These are phyloP conservation scores for Scaptomyza parva DNA, from an alignment of 2,888 invertebrate species.

Conservation along the genomic window DNA sequence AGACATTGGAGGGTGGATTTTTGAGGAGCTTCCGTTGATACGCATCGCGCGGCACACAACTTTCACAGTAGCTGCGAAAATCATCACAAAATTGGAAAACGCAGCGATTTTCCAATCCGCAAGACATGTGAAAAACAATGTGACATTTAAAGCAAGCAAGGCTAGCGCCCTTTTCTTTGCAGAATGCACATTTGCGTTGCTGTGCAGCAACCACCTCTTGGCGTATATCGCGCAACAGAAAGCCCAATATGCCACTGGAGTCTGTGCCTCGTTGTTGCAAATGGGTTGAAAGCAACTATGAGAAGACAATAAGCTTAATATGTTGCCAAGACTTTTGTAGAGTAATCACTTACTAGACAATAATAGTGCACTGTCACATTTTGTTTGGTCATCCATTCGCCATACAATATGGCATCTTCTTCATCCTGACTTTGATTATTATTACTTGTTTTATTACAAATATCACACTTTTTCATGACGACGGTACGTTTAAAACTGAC, in stretches of 20 bases:
- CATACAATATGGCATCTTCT: conserved; percentile 61
- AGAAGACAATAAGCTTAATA: conserved; percentile 52
- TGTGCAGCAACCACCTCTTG: conserved; percentile 87
- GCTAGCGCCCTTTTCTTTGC: conserved; percentile 62
- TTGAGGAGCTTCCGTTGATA: conserved; percentile 32
- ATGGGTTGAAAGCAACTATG: conserved; percentile 89
- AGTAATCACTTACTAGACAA: conserved; percentile 72
- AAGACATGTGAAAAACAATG: conserved; percentile 72
- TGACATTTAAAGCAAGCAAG: conserved; percentile 73
- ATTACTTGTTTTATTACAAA: conserved; percentile 30
- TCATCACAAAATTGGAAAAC: conserved; percentile 63
- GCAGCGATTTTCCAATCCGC: conserved; percentile 68
- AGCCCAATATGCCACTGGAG: conserved; percentile 90
- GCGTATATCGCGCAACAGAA: conserved; percentile 89
- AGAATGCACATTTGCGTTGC: conserved; percentile 70
- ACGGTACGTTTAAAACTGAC: neutral
- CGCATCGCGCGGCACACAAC: conserved; percentile 66
- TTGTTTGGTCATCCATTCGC: conserved; percentile 77
- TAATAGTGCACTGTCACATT: conserved; percentile 77
- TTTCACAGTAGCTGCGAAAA: conserved; percentile 76
- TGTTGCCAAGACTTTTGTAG: neutral
- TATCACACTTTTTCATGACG: conserved; percentile 36
- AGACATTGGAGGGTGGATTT: conserved; percentile 25
- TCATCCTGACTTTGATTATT: neutral
- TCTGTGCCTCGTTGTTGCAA: conserved; percentile 89